A percentile compares a stretch with the other conserved stretches of the same genome.
These are phyloP conservation scores for Drosophila biarmipes DNA, from an alignment of 1,140 invertebrate genomes.

Conservation along the genomic window DNA sequence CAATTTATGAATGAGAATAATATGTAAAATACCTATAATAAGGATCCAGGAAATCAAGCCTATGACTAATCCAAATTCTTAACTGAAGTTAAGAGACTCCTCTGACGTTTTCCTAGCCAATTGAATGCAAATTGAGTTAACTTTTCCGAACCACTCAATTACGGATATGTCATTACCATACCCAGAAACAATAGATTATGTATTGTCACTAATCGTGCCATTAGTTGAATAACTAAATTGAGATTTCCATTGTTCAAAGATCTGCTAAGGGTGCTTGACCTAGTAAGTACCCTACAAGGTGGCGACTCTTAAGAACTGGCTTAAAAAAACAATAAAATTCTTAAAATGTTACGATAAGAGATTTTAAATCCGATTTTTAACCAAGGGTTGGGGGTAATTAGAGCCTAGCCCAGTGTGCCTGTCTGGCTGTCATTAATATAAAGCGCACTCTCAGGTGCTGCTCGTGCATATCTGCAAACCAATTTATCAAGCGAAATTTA, in stretches of 20 bases:
- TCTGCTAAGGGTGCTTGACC: constrained; percentile 14
- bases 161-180: constrained; percentile 8
- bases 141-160: constrained; percentile 9
- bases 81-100: background rate
- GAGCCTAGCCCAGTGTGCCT: constrained; percentile 49
- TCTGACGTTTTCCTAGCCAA: background rate
- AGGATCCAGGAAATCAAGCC: background rate
- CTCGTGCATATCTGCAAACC: constrained; percentile 58
- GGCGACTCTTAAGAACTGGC: background rate
- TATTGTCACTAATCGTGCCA: constrained; percentile 8
- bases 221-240: constrained; percentile 3
- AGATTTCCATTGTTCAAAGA: constrained; percentile 2
- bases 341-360: background rate
- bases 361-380: background rate
- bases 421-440: constrained; percentile 46
- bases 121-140: constrained; percentile 33
- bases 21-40: background rate
- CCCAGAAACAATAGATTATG: constrained; percentile 7
- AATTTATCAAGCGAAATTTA: constrained; percentile 56
- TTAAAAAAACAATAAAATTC: background rate
- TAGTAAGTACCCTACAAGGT: background rate
- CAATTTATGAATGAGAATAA: background rate
- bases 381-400: constrained; percentile 3
- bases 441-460: constrained; percentile 66
- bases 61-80: background rate